phyloP scores from a whole-genome alignment of 1,140 invertebrate genomes.

The Tetragonula clypearis region DNA sequence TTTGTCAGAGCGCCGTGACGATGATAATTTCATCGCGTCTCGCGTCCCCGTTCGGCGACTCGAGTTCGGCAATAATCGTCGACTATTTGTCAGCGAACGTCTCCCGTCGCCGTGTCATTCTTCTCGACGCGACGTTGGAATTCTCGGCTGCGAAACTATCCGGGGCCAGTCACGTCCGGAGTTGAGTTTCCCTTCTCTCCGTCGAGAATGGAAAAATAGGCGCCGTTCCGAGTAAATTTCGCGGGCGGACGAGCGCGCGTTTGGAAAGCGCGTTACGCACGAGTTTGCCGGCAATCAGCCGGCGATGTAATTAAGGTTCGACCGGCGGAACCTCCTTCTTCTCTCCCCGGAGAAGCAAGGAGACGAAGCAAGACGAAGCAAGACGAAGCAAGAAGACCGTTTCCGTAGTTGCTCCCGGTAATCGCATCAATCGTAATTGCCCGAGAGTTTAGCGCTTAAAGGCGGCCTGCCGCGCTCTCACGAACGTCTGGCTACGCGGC shows the following conservation, averaged over 20 bases:
- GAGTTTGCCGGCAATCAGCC: slow-evolving; percentile 2
- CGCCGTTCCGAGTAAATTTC: neutral
- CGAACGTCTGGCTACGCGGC: neutral
- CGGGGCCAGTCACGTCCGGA: too few relatives aligned
- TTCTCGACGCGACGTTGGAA: neutral
- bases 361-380: neutral
- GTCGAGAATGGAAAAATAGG: too few relatives aligned
- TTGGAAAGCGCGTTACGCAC: neutral
- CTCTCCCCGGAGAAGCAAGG: neutral
- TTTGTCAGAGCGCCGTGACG: slow-evolving; percentile 46
- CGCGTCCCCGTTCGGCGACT: slow-evolving; percentile 12
- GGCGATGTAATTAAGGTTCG: slow-evolving; percentile 20
- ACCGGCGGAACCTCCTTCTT: neutral
- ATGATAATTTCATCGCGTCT: slow-evolving; percentile 52
- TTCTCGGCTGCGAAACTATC: neutral
- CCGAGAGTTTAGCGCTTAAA: slow-evolving; percentile 13
- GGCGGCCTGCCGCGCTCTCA: neutral
- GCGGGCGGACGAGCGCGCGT: neutral
- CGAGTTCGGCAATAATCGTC: slow-evolving; percentile 54
- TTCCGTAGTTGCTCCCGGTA: slow-evolving; percentile 5
- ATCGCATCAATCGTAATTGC: slow-evolving; percentile 44
- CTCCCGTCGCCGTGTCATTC: neutral
- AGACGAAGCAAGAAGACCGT: neutral
- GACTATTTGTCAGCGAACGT: slow-evolving; percentile 49
- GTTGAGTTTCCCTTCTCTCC: neutral